Conservation (phyloP, 2,113 vertebrate genomes). For the Misgurnus anguillicaudatus region DNA sequence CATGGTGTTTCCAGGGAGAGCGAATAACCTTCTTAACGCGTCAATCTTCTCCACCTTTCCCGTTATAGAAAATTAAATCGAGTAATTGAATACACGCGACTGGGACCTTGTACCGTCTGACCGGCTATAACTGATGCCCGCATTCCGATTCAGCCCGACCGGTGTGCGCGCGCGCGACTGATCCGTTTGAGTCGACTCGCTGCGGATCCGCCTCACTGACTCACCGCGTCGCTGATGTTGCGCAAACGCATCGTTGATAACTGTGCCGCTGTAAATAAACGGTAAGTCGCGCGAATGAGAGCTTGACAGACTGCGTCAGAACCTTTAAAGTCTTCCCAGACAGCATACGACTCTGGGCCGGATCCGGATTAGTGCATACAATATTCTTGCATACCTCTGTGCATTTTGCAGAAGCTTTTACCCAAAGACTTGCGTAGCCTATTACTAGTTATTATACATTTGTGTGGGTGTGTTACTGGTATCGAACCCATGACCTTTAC, state of each 20-base stretch:
- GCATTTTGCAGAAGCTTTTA: too few species aligned
- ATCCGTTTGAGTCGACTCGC: constrained; percentile 22
- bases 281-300: neutral
- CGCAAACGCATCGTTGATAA: neutral
- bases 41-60: constrained; percentile 9
- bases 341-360: too few species aligned
- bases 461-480: too few species aligned
- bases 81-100: neutral
- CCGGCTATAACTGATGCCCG: neutral
- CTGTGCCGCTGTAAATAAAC: neutral
- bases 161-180: constrained; percentile 8
- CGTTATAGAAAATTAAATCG: neutral
- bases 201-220: constrained; percentile 17
- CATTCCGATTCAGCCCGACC: constrained; percentile 13
- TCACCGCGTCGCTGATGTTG: neutral
- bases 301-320: constrained; percentile 16
- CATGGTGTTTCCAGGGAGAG: constrained; percentile 75
- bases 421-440: too few species aligned
- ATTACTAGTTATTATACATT: too few species aligned
- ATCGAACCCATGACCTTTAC: too few species aligned
- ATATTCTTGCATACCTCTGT: too few species aligned
- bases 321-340: too few species aligned
- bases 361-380: too few species aligned
- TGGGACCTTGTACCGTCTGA: neutral
- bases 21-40: constrained; percentile 26